Percentiles rank a stretch among this genome's conserved stretches.
Conservation (phyloP, 2,797 vertebrate species). For the Pteropus rufus region DNA sequence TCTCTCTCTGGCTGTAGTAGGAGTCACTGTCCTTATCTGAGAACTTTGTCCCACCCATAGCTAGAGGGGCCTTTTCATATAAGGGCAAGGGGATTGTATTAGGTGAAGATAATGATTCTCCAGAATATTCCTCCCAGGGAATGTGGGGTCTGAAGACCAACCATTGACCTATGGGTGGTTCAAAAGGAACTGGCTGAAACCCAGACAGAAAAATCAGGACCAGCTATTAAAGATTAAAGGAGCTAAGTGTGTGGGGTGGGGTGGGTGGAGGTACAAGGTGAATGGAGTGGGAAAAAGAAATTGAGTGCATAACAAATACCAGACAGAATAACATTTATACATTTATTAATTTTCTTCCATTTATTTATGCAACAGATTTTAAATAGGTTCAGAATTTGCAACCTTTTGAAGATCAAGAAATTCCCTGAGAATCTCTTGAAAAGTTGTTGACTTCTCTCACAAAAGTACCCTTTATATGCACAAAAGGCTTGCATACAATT, state of each 20-base stretch:
- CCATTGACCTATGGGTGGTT: neutral
- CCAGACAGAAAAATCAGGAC: neutral
- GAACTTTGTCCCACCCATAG: neutral
- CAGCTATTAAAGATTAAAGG: neutral
- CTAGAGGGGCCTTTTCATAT: neutral
- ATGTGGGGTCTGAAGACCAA: neutral
- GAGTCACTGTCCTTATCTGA: neutral
- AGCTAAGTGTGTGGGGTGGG: too few species aligned
- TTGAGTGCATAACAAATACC: neutral
- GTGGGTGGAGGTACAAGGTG: neutral
- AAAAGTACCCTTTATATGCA: neutral
- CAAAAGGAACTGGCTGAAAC: neutral
- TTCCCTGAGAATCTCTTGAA: neutral
- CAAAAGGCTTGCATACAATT: neutral
- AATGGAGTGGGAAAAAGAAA: neutral
- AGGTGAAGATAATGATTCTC: neutral
- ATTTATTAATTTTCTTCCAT: neutral
- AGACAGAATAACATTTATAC: neutral
- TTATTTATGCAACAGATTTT: neutral
- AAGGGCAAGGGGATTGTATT: neutral
- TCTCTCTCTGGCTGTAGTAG: neutral
- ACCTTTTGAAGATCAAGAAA: neutral
- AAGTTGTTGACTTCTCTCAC: neutral
- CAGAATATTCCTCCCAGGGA: neutral
- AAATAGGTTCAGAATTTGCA: neutral